Base-by-base conservation (phyloP, 1,140 invertebrate species). In the Achatina immaculata region DNA sequence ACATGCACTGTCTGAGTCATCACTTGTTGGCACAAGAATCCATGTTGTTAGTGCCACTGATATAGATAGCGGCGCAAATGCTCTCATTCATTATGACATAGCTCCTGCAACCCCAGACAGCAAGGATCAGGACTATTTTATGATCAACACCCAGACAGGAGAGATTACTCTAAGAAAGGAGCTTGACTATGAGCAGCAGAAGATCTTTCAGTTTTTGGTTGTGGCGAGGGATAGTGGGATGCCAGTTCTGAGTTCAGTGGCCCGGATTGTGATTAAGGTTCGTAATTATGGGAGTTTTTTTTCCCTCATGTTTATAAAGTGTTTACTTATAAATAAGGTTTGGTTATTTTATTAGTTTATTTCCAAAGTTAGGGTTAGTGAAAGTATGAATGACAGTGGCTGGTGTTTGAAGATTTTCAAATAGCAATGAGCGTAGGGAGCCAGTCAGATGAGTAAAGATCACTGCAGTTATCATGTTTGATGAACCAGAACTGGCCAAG, bases 1-100 rank as follows among this genome's bases (percentile, higher is more conserved):
- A 82, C 94, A 96, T 42, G 94, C 94, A 0, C 93, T 98, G 6
- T 95, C 95, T 2, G 97, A 98, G 92, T 95, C 96, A 6, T 93
- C 95, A 9, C 92, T 94, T 11, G 94, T 95, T 87, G 96, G 96
- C 21, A 94, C 95, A 2, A 92, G 94, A n/a, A 78, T 88, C 51
- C 81, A 85, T 68, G 87, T 66, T 24, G 87, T 88, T 79, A 85
- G 69, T 72, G 87, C 88, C 34, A 86, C 84, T 58, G 90, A 91
- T 71, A 77, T 83, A 14, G 89, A 90, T 71, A 94, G 94, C 6
- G 96, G 96, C 0, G 90, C 94, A 4, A 98, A 90, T 81, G 81
- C 86, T 21, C 55, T 85, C 34, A 80, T 90, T 16, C 85, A 86
- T n/a, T 91, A 89, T 79, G 81, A 82, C 34, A 69, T 91, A n/a